Conservation (phyloP, 2,797 vertebrate species). For the Alcedo atthis region DNA sequence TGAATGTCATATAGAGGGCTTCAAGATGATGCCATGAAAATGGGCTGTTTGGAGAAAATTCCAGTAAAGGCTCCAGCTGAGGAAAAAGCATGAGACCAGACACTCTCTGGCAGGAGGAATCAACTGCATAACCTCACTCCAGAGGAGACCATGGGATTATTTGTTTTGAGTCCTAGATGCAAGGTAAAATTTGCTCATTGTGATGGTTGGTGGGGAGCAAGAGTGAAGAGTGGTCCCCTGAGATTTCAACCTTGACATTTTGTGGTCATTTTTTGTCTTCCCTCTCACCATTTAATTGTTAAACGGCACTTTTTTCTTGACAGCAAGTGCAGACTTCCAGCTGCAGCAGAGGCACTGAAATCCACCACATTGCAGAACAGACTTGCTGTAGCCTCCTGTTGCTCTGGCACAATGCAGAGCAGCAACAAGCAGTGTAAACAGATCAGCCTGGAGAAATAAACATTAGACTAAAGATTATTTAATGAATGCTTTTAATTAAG, state of each 20-base stretch:
- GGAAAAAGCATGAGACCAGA: neutral
- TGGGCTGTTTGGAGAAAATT: fast-evolving
- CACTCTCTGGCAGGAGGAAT: neutral
- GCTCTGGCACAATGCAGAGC: neutral
- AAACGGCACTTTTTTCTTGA: neutral
- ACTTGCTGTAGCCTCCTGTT: neutral
- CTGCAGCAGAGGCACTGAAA: neutral
- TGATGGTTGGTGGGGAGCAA: neutral
- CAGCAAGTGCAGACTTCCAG: neutral
- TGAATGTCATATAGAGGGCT: neutral
- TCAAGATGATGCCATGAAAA: neutral
- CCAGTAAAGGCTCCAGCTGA: neutral
- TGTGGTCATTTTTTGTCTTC: neutral
- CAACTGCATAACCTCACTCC: neutral
- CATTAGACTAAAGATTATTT: conserved; percentile 14
- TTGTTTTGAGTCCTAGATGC: neutral
- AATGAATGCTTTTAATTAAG: neutral
- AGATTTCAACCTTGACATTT: neutral
- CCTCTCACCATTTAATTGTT: neutral
- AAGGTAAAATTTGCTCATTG: neutral
- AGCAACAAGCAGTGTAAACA: neutral
- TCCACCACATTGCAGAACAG: neutral
- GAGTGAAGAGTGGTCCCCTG: neutral
- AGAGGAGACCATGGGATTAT: neutral
- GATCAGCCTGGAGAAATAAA: conserved; percentile 43